phyloP scores from a whole-genome alignment of 2,888 invertebrate species.

The Orthosia incerta region DNA sequence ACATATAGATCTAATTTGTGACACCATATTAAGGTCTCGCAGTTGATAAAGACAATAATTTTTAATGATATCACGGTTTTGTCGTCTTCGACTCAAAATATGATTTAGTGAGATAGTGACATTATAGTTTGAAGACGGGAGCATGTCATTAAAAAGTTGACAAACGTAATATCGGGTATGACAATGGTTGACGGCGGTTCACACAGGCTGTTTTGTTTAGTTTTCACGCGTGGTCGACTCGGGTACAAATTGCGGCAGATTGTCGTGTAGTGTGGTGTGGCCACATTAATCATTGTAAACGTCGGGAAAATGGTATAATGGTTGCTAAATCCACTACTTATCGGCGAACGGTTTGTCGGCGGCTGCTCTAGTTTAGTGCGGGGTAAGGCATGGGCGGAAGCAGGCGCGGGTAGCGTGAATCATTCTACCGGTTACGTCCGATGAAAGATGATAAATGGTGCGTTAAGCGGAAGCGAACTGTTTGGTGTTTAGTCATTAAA shows the following conservation, averaged over 20 bases:
- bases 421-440: neutral
- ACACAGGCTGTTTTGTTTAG: constrained; percentile 68
- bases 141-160: constrained; percentile 63
- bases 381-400: constrained; percentile 53
- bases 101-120: too few relatives aligned
- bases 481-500: neutral
- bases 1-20: too few relatives aligned
- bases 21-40: too few relatives aligned
- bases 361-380: constrained; percentile 71
- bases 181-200: constrained; percentile 66
- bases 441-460: neutral
- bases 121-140: too few relatives aligned
- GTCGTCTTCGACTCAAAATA: too few relatives aligned
- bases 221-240: constrained; percentile 68
- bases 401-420: neutral
- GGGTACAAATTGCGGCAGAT: constrained; percentile 68
- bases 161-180: constrained; percentile 58
- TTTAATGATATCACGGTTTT: too few relatives aligned
- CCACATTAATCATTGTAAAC: constrained; percentile 83
- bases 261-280: constrained; percentile 63
- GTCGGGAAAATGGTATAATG: constrained; percentile 80
- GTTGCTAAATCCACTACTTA: constrained; percentile 85
- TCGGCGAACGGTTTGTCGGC: constrained; percentile 71
- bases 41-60: too few relatives aligned
- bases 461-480: neutral